phyloP scores from a whole-genome alignment of 1,140 invertebrate species.

The Pissodes strobi region DNA sequence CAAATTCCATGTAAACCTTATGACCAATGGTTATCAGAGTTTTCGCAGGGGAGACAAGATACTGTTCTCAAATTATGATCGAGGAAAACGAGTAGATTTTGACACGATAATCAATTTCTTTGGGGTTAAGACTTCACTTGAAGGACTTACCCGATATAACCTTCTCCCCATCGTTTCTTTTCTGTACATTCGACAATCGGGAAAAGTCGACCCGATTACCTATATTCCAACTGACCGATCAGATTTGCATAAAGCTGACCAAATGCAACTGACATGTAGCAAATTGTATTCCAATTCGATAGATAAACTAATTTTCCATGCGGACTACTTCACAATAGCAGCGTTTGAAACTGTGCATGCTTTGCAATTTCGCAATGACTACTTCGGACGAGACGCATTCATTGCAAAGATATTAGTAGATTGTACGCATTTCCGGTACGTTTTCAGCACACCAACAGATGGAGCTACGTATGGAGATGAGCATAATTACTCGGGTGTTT shows the following conservation, averaged over 20 bases:
- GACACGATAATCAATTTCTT: neutral
- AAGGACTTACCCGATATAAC: neutral
- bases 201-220: neutral
- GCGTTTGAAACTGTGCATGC: neutral
- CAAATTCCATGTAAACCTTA: neutral
- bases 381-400: neutral
- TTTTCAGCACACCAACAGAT: neutral
- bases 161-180: neutral
- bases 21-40: neutral
- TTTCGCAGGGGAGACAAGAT: neutral
- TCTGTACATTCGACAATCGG: neutral
- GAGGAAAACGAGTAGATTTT: neutral
- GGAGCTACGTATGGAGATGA: constrained; percentile 7
- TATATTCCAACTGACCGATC: neutral
- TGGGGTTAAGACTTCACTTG: neutral
- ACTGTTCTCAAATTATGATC: neutral
- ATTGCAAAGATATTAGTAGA: neutral
- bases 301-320: neutral
- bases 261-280: neutral
- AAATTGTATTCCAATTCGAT: constrained; percentile 3
- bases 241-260: neutral
- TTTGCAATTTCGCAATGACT: neutral
- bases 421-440: neutral
- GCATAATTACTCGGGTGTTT: neutral
- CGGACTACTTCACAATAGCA: neutral